A percentile compares a stretch with the other conserved stretches of the same genome.
These are phyloP conservation scores for Paramisgurnus dabryanus DNA, from an alignment of 2,113 vertebrate species.

Conservation along the genomic window DNA sequence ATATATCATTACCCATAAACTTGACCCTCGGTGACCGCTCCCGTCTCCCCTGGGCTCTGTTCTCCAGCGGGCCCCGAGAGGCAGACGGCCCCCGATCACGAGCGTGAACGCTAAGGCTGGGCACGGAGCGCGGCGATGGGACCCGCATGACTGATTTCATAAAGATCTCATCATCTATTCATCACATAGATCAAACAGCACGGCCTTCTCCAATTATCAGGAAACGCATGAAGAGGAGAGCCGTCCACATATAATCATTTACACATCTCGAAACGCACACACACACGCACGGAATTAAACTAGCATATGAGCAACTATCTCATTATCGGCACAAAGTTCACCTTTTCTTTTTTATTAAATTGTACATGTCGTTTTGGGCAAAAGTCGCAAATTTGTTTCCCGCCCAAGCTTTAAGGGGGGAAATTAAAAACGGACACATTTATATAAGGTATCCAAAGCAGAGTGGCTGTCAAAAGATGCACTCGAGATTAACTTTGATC, in stretches of 20 bases:
- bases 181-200: slow-evolving; percentile 98
- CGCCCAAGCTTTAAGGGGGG: neutral
- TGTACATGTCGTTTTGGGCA: slow-evolving; percentile 46
- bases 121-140: slow-evolving; percentile 4
- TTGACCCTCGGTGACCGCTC: slow-evolving; percentile 85
- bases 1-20: slow-evolving; percentile 99
- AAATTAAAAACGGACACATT: neutral
- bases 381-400: slow-evolving; percentile 54
- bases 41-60: slow-evolving; percentile 84
- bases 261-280: slow-evolving; percentile 64
- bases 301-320: neutral
- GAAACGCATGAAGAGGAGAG: slow-evolving; percentile 82
- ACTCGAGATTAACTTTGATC: slow-evolving; percentile 60
- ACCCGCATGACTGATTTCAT: slow-evolving; percentile 95
- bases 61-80: slow-evolving; percentile 62
- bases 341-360: slow-evolving; percentile 62
- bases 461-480: slow-evolving; percentile 36
- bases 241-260: slow-evolving; percentile 86
- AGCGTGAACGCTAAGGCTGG: neutral
- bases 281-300: neutral
- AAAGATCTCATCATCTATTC: slow-evolving; percentile 99
- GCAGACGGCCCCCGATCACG: slow-evolving; percentile 68
- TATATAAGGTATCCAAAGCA: slow-evolving; percentile 27
- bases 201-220: slow-evolving; percentile 88
- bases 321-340: slow-evolving; percentile 22